Conservation (phyloP, 1,140 invertebrate species). For the Drosophila dunni region DNA sequence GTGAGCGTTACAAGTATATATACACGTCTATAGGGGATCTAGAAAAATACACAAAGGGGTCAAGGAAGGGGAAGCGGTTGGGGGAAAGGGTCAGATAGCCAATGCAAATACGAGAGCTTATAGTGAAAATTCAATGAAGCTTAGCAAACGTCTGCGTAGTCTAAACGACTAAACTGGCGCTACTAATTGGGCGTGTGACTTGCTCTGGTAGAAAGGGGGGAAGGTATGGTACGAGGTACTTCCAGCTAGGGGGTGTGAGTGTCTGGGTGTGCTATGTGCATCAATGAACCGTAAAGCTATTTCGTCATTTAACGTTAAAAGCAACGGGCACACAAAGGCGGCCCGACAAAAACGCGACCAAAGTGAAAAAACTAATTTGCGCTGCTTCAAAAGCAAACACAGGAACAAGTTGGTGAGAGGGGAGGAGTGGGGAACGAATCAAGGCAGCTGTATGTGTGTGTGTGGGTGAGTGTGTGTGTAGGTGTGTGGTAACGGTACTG, state of each 20-base stretch:
- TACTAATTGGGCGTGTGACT: conserved; percentile 82
- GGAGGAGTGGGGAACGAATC: background rate
- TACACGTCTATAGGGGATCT: conserved; percentile 35
- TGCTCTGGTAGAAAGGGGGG: conserved; percentile 17
- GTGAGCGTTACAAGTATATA: conserved; percentile 38
- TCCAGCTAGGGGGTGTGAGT: background rate
- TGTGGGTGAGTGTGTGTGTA: conserved; percentile 3
- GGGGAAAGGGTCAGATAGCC: conserved; percentile 41
- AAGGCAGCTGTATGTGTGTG: background rate
- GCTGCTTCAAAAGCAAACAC: conserved; percentile 83
- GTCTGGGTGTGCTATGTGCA: conserved; percentile 64
- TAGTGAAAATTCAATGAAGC: conserved; percentile 81
- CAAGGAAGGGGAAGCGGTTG: background rate
- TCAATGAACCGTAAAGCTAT: conserved; percentile 83
- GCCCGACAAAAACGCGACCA: conserved; percentile 71
- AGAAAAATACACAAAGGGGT: conserved; percentile 9
- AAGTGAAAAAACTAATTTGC: conserved; percentile 84
- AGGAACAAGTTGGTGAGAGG: conserved; percentile 7
- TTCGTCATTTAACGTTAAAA: conserved; percentile 83
- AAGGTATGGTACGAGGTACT: background rate
- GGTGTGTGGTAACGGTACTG: background rate
- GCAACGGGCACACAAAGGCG: conserved; percentile 63
- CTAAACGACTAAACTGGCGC: conserved; percentile 74
- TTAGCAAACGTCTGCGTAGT: conserved; percentile 70
- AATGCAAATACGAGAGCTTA: conserved; percentile 72